These are phyloP conservation scores for Gila robusta DNA, from an alignment of 2,797 vertebrate species.

Conservation along the genomic window DNA sequence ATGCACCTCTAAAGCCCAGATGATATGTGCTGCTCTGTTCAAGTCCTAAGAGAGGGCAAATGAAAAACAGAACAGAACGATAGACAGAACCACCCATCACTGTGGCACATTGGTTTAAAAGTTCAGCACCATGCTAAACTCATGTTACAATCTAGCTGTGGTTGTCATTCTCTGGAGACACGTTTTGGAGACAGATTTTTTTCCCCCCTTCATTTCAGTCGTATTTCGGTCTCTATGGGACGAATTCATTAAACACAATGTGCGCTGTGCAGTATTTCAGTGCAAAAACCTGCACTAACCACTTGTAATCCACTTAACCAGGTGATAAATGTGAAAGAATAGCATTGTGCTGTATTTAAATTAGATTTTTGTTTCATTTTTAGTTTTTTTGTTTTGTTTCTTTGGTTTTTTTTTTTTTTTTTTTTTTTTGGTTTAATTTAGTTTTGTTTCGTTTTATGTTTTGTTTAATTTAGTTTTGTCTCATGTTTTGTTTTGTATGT, in stretches of 20 bases:
- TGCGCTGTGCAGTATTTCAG: neutral
- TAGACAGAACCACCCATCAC: constrained; percentile 45
- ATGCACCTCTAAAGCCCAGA: constrained; percentile 33
- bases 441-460: neutral
- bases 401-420: neutral
- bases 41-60: constrained; percentile 7
- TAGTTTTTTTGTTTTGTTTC: no score
- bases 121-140: constrained; percentile 19
- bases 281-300: neutral
- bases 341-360: neutral
- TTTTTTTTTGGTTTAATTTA: neutral
- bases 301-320: neutral
- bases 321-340: neutral
- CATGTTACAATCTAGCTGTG: neutral
- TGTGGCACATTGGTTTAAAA: neutral
- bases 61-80: constrained; percentile 58
- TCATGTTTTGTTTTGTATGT: no score
- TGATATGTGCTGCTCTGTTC: constrained; percentile 36
- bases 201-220: neutral
- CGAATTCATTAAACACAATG: neutral
- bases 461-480: no score
- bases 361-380: neutral
- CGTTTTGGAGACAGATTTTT: neutral
- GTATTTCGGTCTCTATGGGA: neutral
- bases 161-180: constrained; percentile 4